Evolutionary conservation across 2,113 vertebrate genomes (phyloP), one percentile per base, ranked within the genome.

Genomic region (Melanostigma gelatinosum): DNA sequence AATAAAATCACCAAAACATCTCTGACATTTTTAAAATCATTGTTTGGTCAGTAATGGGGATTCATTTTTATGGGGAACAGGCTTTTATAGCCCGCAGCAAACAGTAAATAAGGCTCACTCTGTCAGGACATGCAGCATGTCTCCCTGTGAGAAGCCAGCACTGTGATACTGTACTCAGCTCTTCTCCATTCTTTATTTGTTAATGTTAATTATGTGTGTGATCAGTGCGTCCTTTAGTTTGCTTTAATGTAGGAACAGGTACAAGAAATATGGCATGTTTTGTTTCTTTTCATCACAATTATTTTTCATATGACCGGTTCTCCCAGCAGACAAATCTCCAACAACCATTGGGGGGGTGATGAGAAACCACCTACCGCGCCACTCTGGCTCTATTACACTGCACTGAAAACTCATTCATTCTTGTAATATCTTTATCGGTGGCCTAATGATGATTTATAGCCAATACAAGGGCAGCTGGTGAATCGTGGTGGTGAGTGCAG

Each of bases 361-460:
- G 72, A 71, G 65, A 85, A 86, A 74, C 77, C 87, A 80, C 77
- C 81, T 71, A 80, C 79, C 42, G 75, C 74, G 71, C 75, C 68
- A 66, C 77, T 78, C 58, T 13, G 48, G 48, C 68, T 81, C 71
- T 52, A 85, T 87, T 80, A 78, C 48, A 34, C 72, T 27, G 70
- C 55, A 34, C 62, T 63, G 77, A n/a, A 85, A 90, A 86, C 77
- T 77, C 85, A 63, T 48, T 84, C 50, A 38, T 85, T 87, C 68
- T 62, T 77, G 83, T 80, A 72, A 86, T 82, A 87, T 82, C 82
- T 85, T 88, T 89, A 87, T 82, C 20, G 27, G 78, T 38, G 3
- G 65, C 80, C 63, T 91, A 92, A 93, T 85, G 82, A 88, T 87
- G 91, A 93, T 92, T 85, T 89, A 93, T 93, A 72, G 82, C 82